Base-by-base conservation (phyloP, 2,888 invertebrate species). In the Vesta saturnalis region DNA sequence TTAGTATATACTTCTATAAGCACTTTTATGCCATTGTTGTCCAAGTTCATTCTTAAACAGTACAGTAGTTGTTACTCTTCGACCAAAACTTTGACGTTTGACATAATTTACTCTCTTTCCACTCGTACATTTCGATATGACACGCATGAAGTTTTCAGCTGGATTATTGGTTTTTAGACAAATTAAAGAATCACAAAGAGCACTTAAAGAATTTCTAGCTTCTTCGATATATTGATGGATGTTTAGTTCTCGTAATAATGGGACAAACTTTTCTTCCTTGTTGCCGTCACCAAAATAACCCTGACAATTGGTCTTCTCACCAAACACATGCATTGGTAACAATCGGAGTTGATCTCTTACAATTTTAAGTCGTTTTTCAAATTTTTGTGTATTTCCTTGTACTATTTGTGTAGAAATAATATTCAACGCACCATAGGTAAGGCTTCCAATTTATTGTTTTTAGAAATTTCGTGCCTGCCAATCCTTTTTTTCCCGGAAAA, bases 211-310 rank as follows among this genome's bases (percentile, higher is more conserved):
- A 16, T 16, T 47, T 47, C 47, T 15, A 47, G 54, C 21, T 54
- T 54, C 54, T 54, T 54, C 22, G 14, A 21, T 12, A 54, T 54
- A 54, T 54, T 54, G 54, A 54, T 19, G 22, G 19, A 54, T 54
- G 8, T 54, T 54, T 54, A 21, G 1, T 54, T 54, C 22, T 54
- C 22, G 54, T 54, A 54, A 54, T 21, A 54, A 54, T 4, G 21
- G 23, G 19, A 54, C 22, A 14, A 47, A 15, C 1, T 47, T 47
- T 47, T 47, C 47, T 47, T 47, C 15, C 2, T 2, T 16, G 6
- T 47, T 47, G 47, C 16, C 1, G 1, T 47, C 47, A 47, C 16
- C 16, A 14, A 47, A 47, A 16, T 47, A 15, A 16, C 16, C 47
- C 15, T 47, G 47, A 16, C 47, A 47, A 14, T 47, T 47, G 16